phyloP scores from a whole-genome alignment of 2,888 invertebrate genomes.

The Conus canariensis region DNA sequence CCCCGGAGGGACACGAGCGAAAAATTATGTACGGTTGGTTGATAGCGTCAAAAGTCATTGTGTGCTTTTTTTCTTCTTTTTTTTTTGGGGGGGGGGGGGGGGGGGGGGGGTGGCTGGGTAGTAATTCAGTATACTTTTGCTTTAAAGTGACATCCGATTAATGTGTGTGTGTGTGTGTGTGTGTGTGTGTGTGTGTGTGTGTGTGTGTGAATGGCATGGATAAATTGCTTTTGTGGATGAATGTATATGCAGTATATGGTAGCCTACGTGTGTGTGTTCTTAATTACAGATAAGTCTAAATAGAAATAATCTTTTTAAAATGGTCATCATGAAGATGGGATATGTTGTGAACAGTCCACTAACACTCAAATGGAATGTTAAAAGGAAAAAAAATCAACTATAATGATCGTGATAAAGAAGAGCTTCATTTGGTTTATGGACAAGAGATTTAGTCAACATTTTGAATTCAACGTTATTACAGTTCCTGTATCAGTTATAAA shows the following conservation, averaged over 20 bases:
- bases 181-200: slow-evolving; percentile 35
- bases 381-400: background rate
- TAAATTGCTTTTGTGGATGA: background rate
- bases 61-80: too few relatives aligned
- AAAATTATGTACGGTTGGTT: background rate
- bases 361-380: too few relatives aligned
- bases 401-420: background rate
- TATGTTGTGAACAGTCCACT: too few relatives aligned
- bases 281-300: background rate
- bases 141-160: too few relatives aligned
- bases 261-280: background rate
- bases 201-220: background rate
- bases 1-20: background rate
- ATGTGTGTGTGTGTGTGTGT: slow-evolving; percentile 14
- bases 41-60: background rate
- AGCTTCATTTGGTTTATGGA: background rate
- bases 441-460: background rate
- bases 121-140: too few relatives aligned
- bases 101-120: too few relatives aligned
- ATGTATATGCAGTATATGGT: background rate
- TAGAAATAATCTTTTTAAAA: too few relatives aligned
- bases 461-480: background rate
- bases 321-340: too few relatives aligned
- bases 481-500: background rate
- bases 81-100: too few relatives aligned